Conservation (phyloP, 2,888 invertebrate species). For the Cephalotes varians region DNA sequence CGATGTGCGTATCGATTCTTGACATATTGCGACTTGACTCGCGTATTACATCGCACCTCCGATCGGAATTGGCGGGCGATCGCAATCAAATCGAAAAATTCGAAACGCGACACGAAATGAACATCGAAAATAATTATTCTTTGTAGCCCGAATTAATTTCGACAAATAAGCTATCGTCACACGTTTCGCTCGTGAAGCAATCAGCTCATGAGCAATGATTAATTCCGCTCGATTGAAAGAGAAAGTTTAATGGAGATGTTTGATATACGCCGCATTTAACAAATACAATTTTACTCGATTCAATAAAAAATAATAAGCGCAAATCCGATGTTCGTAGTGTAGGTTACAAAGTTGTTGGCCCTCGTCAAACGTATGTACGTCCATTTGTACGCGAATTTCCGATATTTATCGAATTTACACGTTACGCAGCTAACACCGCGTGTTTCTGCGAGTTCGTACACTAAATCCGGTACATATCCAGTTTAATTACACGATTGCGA, state of each 20-base stretch:
- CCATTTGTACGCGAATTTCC: slow-evolving; percentile 38
- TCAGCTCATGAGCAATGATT: background rate
- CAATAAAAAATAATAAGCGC: slow-evolving; percentile 5
- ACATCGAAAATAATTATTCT: background rate
- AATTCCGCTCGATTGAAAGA: background rate
- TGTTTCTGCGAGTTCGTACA: background rate
- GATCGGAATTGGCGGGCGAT: too few relatives aligned
- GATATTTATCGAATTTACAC: slow-evolving; percentile 29
- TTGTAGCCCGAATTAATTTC: background rate
- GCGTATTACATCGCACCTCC: too few relatives aligned
- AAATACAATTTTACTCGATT: background rate
- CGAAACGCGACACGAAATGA: too few relatives aligned
- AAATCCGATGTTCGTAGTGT: background rate
- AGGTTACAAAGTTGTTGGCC: slow-evolving; percentile 4
- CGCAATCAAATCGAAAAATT: too few relatives aligned
- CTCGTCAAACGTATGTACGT: slow-evolving; percentile 5
- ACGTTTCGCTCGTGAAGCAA: background rate
- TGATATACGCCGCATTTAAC: background rate
- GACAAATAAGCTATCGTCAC: background rate
- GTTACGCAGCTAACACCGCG: background rate
- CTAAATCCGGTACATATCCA: slow-evolving; percentile 30
- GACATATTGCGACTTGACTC: too few relatives aligned
- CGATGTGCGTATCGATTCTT: too few relatives aligned
- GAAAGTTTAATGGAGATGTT: background rate
- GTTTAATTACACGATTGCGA: slow-evolving; percentile 64